Evolutionary conservation across 2,888 invertebrate genomes (phyloP).

Genomic region (Cheilosia grossa): DNA sequence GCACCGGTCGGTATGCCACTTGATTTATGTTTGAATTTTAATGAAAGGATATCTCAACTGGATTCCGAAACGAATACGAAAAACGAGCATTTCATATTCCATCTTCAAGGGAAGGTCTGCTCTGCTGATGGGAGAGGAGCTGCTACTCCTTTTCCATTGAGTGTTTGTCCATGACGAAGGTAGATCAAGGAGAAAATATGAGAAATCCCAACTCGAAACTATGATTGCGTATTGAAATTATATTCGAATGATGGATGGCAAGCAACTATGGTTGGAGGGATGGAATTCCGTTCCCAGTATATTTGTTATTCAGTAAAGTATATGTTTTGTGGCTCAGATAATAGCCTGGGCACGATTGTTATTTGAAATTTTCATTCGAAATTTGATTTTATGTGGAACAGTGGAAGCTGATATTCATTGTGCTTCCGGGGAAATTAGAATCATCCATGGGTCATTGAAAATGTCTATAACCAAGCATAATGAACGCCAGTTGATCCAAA

Average conservation of each 20-base stretch:
- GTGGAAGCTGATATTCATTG: neutral
- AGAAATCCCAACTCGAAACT: conserved; percentile 23
- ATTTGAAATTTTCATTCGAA: conserved; percentile 1
- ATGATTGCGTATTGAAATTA: conserved; percentile 30
- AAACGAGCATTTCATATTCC: conserved; percentile 59
- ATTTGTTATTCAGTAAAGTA: conserved; percentile 33
- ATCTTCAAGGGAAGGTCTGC: neutral
- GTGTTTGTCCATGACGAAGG: conserved; percentile 6
- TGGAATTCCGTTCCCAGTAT: conserved; percentile 5
- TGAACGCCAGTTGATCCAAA: too few relatives aligned
- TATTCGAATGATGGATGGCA: conserved; percentile 22
- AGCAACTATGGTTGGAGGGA: neutral
- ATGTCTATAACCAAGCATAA: too few relatives aligned
- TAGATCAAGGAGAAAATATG: conserved; percentile 23
- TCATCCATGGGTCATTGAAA: too few relatives aligned
- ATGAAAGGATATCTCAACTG: conserved; percentile 62
- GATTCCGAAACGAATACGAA: conserved; percentile 48
- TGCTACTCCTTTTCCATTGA: conserved; percentile 8
- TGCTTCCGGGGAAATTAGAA: too few relatives aligned
- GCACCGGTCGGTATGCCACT: conserved; percentile 53
- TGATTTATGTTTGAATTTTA: conserved; percentile 73
- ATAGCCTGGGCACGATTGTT: neutral
- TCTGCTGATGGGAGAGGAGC: neutral
- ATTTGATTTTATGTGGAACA: conserved; percentile 6
- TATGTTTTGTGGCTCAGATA: neutral